These are phyloP conservation scores for Microtus pennsylvanicus DNA, from an alignment of 2,113 vertebrate species.

Conservation along the genomic window DNA sequence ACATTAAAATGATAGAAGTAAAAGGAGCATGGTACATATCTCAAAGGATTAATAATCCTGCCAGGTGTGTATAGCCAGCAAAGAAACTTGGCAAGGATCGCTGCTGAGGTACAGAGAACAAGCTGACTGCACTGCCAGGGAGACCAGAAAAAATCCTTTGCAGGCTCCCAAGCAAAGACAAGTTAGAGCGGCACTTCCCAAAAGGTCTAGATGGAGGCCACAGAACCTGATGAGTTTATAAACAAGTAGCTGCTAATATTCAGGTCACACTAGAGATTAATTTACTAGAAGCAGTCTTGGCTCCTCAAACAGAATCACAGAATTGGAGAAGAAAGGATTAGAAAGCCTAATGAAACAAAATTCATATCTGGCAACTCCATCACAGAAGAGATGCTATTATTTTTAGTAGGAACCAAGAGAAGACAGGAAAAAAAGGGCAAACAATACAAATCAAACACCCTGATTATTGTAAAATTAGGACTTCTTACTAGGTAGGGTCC, in stretches of 20 bases:
- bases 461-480: background rate
- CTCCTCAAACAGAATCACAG: background rate
- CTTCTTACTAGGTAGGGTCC: background rate
- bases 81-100: background rate
- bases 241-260: background rate
- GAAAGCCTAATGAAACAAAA: conserved; percentile 12
- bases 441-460: background rate
- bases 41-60: conserved; percentile 29
- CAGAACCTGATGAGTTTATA: background rate
- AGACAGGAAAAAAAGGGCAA: conserved; percentile 7
- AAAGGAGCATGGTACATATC: conserved; percentile 8
- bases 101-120: background rate
- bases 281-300: background rate
- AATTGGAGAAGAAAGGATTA: background rate
- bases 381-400: background rate
- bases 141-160: background rate
- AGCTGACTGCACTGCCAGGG: background rate
- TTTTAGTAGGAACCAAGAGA: background rate
- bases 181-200: background rate
- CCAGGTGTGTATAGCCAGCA: background rate
- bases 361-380: conserved; percentile 14
- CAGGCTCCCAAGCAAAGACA: background rate
- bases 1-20: conserved; percentile 56
- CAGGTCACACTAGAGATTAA: background rate
- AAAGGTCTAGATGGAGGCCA: background rate